These are phyloP conservation scores for Scartelaos histophorus DNA, from an alignment of 2,113 vertebrate genomes.

Conservation along the genomic window DNA sequence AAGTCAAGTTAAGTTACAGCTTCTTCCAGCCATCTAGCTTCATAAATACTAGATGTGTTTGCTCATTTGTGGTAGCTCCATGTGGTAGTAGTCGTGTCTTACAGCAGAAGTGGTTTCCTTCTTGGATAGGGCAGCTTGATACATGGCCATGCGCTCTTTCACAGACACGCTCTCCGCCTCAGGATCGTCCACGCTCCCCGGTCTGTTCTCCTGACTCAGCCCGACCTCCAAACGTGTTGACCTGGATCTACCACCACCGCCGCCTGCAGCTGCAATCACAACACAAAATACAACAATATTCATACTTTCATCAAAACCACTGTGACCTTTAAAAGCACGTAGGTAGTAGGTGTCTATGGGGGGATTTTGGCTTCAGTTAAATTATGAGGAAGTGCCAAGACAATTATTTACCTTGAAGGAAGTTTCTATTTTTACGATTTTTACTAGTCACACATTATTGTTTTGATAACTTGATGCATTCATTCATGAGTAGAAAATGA, in stretches of 20 bases:
- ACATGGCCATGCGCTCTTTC: slow-evolving; percentile 90
- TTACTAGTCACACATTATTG: not conserved
- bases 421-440: not conserved
- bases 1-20: not conserved
- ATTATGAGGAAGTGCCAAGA: not conserved
- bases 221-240: slow-evolving; percentile 64
- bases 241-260: slow-evolving; percentile 40
- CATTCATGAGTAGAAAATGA: too few relatives aligned
- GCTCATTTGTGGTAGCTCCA: not conserved
- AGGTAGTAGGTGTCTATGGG: not conserved
- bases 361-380: not conserved
- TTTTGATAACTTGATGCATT: too few relatives aligned
- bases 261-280: slow-evolving; percentile 67
- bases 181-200: slow-evolving; percentile 36
- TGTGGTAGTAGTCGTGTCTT: slow-evolving; percentile 64
- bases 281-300: slow-evolving; percentile 16
- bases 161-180: slow-evolving; percentile 82
- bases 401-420: not conserved
- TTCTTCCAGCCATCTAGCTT: not conserved
- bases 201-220: slow-evolving; percentile 26
- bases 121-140: slow-evolving; percentile 87
- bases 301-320: not conserved
- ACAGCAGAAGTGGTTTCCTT: slow-evolving; percentile 78
- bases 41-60: slow-evolving; percentile 6
- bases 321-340: not conserved